Conservation (phyloP, 2,888 invertebrate species). For the Drosophila monieri region DNA sequence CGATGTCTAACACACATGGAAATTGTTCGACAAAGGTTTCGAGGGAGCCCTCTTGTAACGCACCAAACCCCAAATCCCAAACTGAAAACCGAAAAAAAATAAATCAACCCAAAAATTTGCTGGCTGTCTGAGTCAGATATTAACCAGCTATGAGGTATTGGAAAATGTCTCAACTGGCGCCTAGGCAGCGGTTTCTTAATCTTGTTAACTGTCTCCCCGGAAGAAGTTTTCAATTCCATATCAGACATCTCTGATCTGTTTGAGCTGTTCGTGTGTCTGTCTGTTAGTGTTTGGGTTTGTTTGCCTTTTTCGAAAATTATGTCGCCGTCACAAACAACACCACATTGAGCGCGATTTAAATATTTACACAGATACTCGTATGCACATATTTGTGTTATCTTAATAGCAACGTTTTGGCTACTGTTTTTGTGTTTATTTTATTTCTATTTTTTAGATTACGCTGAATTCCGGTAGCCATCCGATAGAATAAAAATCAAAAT, state of each 20-base stretch:
- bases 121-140: constrained; percentile 21
- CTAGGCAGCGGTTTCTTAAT: constrained; percentile 29
- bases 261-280: constrained; percentile 38
- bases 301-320: constrained; percentile 48
- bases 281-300: constrained; percentile 24
- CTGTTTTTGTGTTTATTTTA: constrained; percentile 48
- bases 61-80: constrained; percentile 6
- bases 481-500: constrained; percentile 39
- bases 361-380: constrained; percentile 65
- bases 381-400: constrained; percentile 50
- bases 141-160: constrained; percentile 4
- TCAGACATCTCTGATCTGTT: constrained; percentile 49
- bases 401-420: constrained; percentile 69
- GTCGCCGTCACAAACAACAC: constrained; percentile 41
- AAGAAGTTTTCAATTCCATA: constrained; percentile 61
- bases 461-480: constrained; percentile 67
- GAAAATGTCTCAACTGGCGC: constrained; percentile 51
- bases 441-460: constrained; percentile 55
- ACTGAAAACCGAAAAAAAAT: constrained; percentile 1
- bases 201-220: constrained; percentile 57
- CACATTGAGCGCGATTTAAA: constrained; percentile 56
- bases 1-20: constrained; percentile 75
- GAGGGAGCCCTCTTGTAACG: constrained; percentile 6
- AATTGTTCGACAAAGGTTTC: constrained; percentile 49
- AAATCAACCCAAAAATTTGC: constrained; percentile 7